These are phyloP conservation scores for Drepana falcataria DNA, from an alignment of 2,888 invertebrate genomes.

Conservation along the genomic window DNA sequence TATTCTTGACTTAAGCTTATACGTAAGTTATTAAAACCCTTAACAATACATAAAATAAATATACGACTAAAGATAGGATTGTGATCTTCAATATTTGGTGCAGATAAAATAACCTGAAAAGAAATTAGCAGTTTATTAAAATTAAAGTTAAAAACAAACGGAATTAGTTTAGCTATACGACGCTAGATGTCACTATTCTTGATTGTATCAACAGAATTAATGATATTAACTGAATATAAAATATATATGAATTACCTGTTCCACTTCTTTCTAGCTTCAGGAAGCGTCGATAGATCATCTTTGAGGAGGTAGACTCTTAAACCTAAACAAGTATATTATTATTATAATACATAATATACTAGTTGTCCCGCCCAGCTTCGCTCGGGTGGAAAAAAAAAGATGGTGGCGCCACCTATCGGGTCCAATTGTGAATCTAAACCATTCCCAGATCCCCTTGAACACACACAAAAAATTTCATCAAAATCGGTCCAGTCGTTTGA, in stretches of 20 bases:
- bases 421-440: too few species aligned
- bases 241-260: constrained; percentile 49
- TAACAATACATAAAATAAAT: constrained; percentile 38
- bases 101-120: constrained; percentile 64
- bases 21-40: constrained; percentile 9
- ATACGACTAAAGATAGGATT: constrained; percentile 33
- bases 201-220: not conserved
- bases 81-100: constrained; percentile 61
- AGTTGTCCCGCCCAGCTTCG: too few species aligned
- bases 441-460: too few species aligned
- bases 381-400: too few species aligned
- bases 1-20: too few species aligned
- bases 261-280: constrained; percentile 81
- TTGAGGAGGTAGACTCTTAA: constrained; percentile 87
- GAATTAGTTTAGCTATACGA: not conserved
- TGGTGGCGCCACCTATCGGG: too few species aligned
- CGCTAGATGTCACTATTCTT: not conserved
- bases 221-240: constrained; percentile 4
- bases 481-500: too few species aligned
- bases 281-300: constrained; percentile 86
- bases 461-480: too few species aligned
- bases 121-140: constrained; percentile 16
- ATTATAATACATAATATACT: not conserved
- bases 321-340: constrained; percentile 72
- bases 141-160: not conserved